These are phyloP conservation scores for Pedetes capensis DNA, from an alignment of 2,113 vertebrate genomes.

Conservation along the genomic window DNA sequence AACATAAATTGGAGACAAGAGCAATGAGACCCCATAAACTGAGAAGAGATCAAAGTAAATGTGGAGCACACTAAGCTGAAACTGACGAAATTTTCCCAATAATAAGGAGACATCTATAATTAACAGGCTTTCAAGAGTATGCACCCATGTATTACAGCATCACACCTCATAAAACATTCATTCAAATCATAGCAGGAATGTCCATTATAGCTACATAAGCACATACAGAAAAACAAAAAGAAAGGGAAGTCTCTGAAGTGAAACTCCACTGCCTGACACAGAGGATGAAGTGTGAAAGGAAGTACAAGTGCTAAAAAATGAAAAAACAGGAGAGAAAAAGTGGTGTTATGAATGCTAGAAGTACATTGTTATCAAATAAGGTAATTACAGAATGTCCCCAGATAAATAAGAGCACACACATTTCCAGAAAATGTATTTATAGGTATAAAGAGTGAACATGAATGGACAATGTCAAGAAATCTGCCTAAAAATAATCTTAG, in stretches of 20 bases:
- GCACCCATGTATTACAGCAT: constrained; percentile 4
- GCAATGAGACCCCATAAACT: background rate
- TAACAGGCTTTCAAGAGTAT: constrained; percentile 46
- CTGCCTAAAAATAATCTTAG: background rate
- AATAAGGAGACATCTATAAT: constrained; percentile 63
- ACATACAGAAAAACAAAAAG: background rate
- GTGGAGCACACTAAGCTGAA: background rate
- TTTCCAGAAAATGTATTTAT: background rate
- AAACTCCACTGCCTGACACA: background rate
- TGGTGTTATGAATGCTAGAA: background rate
- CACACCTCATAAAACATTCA: constrained; percentile 64
- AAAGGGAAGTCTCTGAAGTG: background rate
- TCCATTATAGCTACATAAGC: background rate
- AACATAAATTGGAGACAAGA: background rate
- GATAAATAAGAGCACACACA: background rate
- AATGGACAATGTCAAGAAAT: background rate
- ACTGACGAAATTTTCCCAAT: background rate
- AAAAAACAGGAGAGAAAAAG: background rate
- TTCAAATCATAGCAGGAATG: background rate
- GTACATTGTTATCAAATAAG: background rate
- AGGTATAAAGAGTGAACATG: background rate
- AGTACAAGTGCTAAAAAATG: background rate
- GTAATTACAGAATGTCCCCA: background rate
- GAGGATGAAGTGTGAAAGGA: background rate
- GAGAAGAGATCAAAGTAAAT: background rate